Evolutionary conservation across 2,797 vertebrate genomes (phyloP), one percentile per base, ranked within the genome.

Genomic region (Tokudaia tokunoshimensis): DNA sequence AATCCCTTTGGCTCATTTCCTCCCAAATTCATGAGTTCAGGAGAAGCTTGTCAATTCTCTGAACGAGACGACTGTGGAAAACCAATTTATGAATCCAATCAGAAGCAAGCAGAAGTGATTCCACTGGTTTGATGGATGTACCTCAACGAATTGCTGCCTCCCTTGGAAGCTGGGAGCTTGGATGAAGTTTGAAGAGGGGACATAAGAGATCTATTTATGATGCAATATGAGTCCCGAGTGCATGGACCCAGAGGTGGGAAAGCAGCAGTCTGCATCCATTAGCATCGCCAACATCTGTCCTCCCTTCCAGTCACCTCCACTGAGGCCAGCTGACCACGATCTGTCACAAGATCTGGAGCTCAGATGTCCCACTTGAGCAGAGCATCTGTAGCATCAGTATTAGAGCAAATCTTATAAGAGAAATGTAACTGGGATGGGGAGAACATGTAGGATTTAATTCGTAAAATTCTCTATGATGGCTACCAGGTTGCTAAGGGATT

Each of bases 41-140:
- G 91, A 97, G 96, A 72, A 97, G 95, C 91, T 93, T 95, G 84
- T 97, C 95, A 92, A 95, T 94, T 94, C 90, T 97, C 95, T 57
- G 97, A 94, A 94, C 0, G 31, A 97, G 92, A 94, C 1, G 2
- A 95, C 97, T 96, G 89, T 96, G 95, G 94, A 95, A 97, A 97
- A 96, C 96, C 94, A 97, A 98, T 97, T 96, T 96, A 98, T 97
- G 97, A 95, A 95, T 97, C 97, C 97, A 97, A 96, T 97, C 97
- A 96, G 92, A 96, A 95, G 79, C 3, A 74, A 95, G 83, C 97
- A 96, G 94, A 75, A 97, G 95, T 72, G 47, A 95, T 94, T 96
- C 92, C 81, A 44, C 65, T 61, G 67, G 65, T 95, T 94, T 97
- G 96, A 97, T 97, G 96, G 92, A 97, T 98, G 95, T 95, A 67